Evolutionary conservation across 2,113 vertebrate species (phyloP).

Genomic region (Pyrgilauda ruficollis): DNA sequence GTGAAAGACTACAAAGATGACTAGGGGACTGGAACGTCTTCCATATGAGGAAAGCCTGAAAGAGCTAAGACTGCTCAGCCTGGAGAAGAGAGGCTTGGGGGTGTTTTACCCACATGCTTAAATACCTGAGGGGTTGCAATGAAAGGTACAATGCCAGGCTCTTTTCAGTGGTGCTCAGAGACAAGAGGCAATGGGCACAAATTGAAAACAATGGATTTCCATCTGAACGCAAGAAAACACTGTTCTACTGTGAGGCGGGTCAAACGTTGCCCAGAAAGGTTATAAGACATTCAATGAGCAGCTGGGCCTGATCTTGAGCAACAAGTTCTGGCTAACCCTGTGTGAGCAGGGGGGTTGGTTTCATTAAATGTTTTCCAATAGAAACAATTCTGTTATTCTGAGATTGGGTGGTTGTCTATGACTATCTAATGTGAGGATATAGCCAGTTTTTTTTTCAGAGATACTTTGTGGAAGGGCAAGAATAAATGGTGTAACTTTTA

Average conservation of each 20-base stretch:
- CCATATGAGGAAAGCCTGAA: neutral
- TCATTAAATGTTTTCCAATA: neutral
- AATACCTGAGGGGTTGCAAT: neutral
- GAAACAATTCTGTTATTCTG: neutral
- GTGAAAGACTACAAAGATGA: neutral
- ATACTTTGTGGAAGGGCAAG: neutral
- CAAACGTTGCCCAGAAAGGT: neutral
- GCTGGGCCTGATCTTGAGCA: neutral
- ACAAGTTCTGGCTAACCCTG: neutral
- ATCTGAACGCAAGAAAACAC: neutral
- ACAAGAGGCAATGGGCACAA: neutral
- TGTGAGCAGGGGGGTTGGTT: neutral
- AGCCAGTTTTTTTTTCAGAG: neutral
- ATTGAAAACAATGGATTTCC: neutral
- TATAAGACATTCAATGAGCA: neutral
- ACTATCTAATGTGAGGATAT: neutral
- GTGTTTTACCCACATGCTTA: neutral
- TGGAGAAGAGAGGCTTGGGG: neutral
- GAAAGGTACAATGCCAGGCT: neutral
- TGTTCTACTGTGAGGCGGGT: neutral
- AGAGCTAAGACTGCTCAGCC: neutral
- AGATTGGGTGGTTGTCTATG: neutral
- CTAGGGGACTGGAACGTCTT: neutral
- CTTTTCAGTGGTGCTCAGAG: neutral
- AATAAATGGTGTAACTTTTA: neutral